Base-by-base conservation (phyloP, 2,113 vertebrate genomes). In the Oncorhynchus tshawytscha region DNA sequence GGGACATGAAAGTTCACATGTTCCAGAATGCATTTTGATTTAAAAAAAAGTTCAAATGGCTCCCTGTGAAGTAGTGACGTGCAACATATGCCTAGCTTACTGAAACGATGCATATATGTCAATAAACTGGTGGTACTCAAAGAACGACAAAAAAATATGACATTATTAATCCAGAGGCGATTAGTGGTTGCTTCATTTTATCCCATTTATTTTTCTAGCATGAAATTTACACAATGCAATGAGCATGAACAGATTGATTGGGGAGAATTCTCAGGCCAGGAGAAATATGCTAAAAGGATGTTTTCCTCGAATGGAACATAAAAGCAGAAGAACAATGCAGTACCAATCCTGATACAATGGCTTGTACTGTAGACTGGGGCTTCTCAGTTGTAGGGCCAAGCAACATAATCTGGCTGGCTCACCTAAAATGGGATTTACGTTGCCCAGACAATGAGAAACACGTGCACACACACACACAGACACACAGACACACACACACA, bases 271-370 rank as follows among this genome's bases (percentile, higher is more conserved):
- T 54, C 71, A 18, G 15, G 39, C 67, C 51, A 71, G 22, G 24
- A 64, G 72, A 72, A 80, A 51, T 22, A 70, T 25, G 54, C 60
- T 34, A 81, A 70, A 64, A 73, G 66, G 24, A 70, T 76, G 75
- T 83, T 66, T 25, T 71, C 70, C 67, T 72, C 39, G 22, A 54
- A 67, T 66, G 73, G 48, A 77, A 71, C 60, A 45, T 45, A 71
- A 76, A 71, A 70, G 54, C 65, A 51, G 39, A 72, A 57, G 59
- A 79, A 80, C 54, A 84, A 78, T 78, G 70, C 31, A 49, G 12
- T 25, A 65, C 57, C 77, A 79, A 79, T 82, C 75, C 67, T 60
- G 65, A 60, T 80, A 80, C 81, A 88, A 86, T 78, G 70, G 78
- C 84, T 31, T 4, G 79, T 77, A 81, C 74, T 45, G 9, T 45